These are phyloP conservation scores for Liasis olivaceus DNA, from an alignment of 2,797 vertebrate species.

Conservation along the genomic window DNA sequence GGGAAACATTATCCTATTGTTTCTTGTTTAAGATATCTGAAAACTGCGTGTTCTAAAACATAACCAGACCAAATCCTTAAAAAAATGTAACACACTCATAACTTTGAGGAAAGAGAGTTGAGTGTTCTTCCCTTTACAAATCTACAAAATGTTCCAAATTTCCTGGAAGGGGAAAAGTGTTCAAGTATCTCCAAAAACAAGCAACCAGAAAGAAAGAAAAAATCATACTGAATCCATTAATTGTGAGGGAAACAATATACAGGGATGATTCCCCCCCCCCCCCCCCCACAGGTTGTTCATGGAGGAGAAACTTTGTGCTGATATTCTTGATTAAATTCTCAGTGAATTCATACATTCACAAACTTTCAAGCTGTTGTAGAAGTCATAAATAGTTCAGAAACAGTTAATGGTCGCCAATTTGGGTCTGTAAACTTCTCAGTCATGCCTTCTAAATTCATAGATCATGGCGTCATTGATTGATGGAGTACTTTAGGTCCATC, in stretches of 20 bases:
- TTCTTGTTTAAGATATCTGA: background rate
- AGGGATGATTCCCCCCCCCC: background rate
- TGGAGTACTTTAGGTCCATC: background rate
- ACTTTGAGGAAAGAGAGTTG: background rate
- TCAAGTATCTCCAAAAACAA: constrained; percentile 1
- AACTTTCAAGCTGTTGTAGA: background rate
- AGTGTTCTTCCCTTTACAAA: background rate
- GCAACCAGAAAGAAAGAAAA: background rate
- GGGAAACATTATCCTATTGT: background rate
- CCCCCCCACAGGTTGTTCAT: background rate
- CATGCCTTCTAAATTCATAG: background rate
- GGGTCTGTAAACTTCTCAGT: background rate
- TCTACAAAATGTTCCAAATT: background rate
- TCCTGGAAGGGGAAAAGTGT: background rate
- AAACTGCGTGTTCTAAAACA: no score
- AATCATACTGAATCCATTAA: background rate
- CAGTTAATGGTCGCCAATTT: background rate
- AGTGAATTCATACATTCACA: background rate
- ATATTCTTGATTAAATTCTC: background rate
- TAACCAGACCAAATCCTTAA: no score
- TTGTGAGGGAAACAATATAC: background rate
- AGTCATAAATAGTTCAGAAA: background rate
- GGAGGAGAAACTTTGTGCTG: background rate
- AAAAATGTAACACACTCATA: background rate
- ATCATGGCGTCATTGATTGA: background rate